A percentile compares a stretch with the other conserved stretches of the same genome.
Conservation (phyloP, 2,888 invertebrate genomes). For the Netelia virgata region DNA sequence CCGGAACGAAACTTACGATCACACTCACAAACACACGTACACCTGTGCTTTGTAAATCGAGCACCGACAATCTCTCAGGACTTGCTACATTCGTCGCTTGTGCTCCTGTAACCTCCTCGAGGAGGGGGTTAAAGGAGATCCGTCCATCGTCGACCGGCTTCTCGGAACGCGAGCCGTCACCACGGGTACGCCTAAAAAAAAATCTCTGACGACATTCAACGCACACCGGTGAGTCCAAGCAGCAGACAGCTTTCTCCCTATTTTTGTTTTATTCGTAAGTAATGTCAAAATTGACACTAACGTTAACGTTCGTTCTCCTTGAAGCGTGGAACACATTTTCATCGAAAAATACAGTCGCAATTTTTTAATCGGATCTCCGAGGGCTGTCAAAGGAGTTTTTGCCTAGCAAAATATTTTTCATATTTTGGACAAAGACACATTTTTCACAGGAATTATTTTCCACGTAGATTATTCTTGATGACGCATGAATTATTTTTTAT, state of each 20-base stretch:
- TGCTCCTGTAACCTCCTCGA: conserved; percentile 16
- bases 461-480: not conserved
- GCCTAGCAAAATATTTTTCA: not conserved
- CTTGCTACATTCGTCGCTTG: conserved; percentile 10
- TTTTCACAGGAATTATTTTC: conserved; percentile 1
- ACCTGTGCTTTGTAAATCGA: not conserved
- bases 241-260: not conserved
- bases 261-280: not conserved
- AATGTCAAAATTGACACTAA: no score
- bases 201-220: conserved; percentile 21
- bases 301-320: not conserved
- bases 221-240: conserved; percentile 59
- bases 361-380: not conserved
- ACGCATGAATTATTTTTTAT: not conserved
- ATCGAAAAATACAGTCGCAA: not conserved
- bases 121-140: conserved; percentile 21
- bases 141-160: conserved; percentile 28
- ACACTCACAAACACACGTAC: conserved; percentile 9
- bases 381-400: not conserved
- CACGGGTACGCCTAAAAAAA: conserved; percentile 48
- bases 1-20: conserved; percentile 45
- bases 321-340: not conserved
- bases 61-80: not conserved
- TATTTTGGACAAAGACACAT: not conserved
- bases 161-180: conserved; percentile 24